Conservation (phyloP, 2,888 invertebrate species). For the Sminthurinus aureus region DNA sequence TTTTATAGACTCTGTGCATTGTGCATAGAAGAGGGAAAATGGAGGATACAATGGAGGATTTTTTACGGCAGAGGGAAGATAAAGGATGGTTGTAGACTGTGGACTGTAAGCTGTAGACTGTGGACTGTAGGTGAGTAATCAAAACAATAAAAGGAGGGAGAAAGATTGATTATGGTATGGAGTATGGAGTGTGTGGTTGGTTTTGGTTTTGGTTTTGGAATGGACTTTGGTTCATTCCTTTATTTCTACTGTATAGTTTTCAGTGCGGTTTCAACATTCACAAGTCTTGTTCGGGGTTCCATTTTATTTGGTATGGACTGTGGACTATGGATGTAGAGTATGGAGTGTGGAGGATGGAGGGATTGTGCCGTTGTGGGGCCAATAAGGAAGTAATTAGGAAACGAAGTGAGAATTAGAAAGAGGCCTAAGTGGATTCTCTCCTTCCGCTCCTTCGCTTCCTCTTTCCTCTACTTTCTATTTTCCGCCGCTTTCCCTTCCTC, state of each 20-base stretch:
- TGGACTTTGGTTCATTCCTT: background rate
- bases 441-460: background rate
- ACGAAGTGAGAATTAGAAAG: constrained; percentile 18
- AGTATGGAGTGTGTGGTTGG: background rate
- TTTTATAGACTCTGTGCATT: background rate
- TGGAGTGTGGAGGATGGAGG: no score
- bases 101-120: no score
- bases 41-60: no score
- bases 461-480: background rate
- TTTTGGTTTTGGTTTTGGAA: background rate
- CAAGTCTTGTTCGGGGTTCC: background rate
- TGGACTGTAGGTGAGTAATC: background rate
- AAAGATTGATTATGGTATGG: constrained; percentile 7
- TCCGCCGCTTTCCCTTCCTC: no score
- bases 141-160: constrained; percentile 12
- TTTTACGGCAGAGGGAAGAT: no score
- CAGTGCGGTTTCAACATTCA: background rate
- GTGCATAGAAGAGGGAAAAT: no score
- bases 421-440: background rate
- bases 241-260: no score
- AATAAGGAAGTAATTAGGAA: constrained; percentile 18
- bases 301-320: background rate
- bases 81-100: background rate
- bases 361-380: background rate
- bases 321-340: no score